Evolutionary conservation across 2,888 invertebrate genomes (phyloP).

Genomic region (Rotaria sp.): DNA sequence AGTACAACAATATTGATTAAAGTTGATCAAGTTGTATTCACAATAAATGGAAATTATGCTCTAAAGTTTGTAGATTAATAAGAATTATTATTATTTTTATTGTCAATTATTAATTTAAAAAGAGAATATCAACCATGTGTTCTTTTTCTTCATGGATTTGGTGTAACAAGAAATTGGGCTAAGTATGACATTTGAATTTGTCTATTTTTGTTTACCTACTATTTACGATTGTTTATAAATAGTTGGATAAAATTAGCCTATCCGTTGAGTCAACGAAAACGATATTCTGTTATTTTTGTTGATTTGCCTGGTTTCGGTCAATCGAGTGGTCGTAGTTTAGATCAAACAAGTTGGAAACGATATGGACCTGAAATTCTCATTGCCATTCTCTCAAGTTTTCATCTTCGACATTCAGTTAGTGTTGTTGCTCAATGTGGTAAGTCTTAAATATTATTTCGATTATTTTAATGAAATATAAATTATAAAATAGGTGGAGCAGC

Average conservation of each 20-base stretch:
- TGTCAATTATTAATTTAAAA: background rate
- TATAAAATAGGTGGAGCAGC: conserved; percentile 6
- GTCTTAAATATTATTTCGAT: background rate
- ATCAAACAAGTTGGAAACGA: conserved; percentile 17
- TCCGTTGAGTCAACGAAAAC: background rate
- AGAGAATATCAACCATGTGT: background rate
- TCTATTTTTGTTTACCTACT: background rate
- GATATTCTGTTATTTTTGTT: background rate
- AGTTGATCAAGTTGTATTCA: background rate
- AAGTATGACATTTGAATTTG: background rate
- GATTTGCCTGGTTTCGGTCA: conserved; percentile 24
- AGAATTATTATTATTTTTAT: background rate
- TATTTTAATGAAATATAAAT: background rate
- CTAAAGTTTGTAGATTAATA: background rate
- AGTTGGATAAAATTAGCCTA: background rate
- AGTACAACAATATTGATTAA: background rate
- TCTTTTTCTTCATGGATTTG: background rate
- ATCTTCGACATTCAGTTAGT: background rate
- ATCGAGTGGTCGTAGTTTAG: background rate
- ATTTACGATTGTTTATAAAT: background rate
- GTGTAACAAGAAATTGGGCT: background rate
- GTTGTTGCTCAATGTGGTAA: conserved; percentile 15
- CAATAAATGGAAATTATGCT: background rate
- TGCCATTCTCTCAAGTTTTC: background rate
- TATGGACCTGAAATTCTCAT: background rate